Evolutionary conservation across 2,888 invertebrate species (phyloP).

Genomic region (Euplexia lucipara): DNA sequence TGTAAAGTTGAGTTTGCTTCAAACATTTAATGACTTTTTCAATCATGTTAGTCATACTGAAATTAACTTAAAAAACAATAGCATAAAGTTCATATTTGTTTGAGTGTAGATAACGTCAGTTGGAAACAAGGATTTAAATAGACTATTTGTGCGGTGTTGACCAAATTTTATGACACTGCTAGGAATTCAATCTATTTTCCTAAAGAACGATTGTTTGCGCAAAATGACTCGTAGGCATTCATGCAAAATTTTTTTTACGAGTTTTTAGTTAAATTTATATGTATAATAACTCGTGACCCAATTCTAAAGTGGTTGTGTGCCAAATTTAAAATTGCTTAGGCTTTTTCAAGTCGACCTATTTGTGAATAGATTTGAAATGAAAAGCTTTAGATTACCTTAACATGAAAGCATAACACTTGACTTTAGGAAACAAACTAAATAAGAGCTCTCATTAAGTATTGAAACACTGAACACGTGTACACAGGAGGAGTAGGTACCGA

Average conservation of each 20-base stretch:
- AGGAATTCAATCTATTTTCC: neutral
- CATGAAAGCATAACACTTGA: neutral
- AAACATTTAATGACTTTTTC: too few relatives aligned
- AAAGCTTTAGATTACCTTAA: neutral
- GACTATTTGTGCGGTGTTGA: too few relatives aligned
- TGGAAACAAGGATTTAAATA: too few relatives aligned
- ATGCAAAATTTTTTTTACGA: constrained; percentile 22
- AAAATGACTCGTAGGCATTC: neutral
- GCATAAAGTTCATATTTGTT: too few relatives aligned
- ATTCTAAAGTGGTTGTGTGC: constrained; percentile 17
- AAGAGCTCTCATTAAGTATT: too few relatives aligned
- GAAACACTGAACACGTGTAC: too few relatives aligned
- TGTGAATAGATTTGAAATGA: constrained; percentile 5
- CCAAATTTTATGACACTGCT: too few relatives aligned
- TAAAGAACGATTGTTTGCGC: neutral
- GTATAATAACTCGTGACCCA: constrained; percentile 23
- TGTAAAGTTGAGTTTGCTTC: too few relatives aligned
- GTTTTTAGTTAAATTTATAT: constrained; percentile 7
- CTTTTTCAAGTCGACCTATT: constrained; percentile 10
- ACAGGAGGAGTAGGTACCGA: too few relatives aligned
- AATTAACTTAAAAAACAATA: neutral
- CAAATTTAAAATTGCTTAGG: constrained; percentile 28
- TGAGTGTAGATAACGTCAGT: too few relatives aligned
- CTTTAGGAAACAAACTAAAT: too few relatives aligned
- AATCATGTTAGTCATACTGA: neutral